Percentiles rank a stretch among this genome's conserved stretches.
phyloP scores from a whole-genome alignment of 2,888 invertebrate genomes.

The Cyrtodaria siliqua region DNA sequence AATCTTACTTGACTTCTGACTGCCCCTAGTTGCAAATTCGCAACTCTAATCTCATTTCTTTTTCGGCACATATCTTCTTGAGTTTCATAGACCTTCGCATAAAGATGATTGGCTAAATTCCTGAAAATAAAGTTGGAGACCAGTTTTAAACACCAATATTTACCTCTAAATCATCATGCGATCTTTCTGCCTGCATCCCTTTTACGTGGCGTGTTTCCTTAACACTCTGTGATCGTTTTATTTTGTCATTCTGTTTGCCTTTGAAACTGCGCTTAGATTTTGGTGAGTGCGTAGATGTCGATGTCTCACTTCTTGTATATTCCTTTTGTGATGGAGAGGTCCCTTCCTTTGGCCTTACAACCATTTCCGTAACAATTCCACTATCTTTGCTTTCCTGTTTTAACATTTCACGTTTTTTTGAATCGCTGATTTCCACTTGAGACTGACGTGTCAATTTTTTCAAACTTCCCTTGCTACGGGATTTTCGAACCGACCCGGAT shows the following conservation, averaged over 20 bases:
- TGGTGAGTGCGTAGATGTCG: not conserved
- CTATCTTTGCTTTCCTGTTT: conserved; percentile 74
- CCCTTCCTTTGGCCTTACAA: conserved; percentile 46
- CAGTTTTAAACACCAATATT: conserved; percentile 42
- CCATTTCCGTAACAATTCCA: conserved; percentile 72
- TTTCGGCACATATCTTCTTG: conserved; percentile 98
- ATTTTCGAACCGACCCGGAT: not conserved
- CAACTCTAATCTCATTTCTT: conserved; percentile 96
- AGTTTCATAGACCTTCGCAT: conserved; percentile 97
- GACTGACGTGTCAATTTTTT: conserved; percentile 58
- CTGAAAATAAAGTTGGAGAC: conserved; percentile 74
- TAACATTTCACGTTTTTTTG: conserved; percentile 66
- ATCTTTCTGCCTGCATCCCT: conserved; percentile 36
- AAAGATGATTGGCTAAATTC: conserved; percentile 88
- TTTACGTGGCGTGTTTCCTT: conserved; percentile 57
- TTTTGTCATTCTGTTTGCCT: conserved; percentile 47
- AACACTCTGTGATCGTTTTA: conserved; percentile 61
- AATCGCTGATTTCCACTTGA: conserved; percentile 39
- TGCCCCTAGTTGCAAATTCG: conserved; percentile 95
- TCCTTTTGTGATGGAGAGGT: conserved; percentile 19
- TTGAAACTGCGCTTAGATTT: conserved; percentile 45
- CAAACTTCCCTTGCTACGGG: conserved; percentile 39
- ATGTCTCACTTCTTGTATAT: conserved; percentile 17
- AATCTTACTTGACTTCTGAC: conserved; percentile 94
- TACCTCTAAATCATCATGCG: conserved; percentile 67